Base-by-base conservation (phyloP, 2,888 invertebrate species). In the Diarsia dahlii region DNA sequence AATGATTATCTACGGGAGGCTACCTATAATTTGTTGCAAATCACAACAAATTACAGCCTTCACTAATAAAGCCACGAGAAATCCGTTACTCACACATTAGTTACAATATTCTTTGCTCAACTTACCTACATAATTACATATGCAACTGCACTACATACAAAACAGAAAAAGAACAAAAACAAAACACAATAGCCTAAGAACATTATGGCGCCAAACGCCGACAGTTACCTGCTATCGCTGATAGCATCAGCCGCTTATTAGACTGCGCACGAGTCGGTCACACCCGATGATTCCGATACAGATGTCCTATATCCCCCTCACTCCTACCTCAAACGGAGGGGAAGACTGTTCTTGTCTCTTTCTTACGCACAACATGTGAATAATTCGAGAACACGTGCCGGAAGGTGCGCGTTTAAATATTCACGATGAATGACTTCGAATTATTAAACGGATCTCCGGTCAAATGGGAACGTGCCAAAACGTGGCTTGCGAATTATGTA, bases 261-360 rank as follows among this genome's bases (percentile, higher is more conserved):
- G 90, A 87, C 82, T 89, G 93, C 93, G 93, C 93, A 93, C 92
- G 92, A 92, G 93, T 89, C 90, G 85, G 93, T 93, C 91, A 92
- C 94, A 91, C 92, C 84, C 74, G 85, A 83, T 91, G 92, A 89
- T 87, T 92, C 86, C 87, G 89, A 90, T 90, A 91, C 91, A 87
- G 86, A 92, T 91, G 92, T 85, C 89, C 84, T 89, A 80, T 86
- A 74, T 50, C 78, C n/a, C 82, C 2, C 74, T 88, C 70, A 20
- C 68, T 70, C 86, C 6, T 74, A 39, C 3, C n/a, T 8, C 13
- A 54, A 65, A 63, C 48, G 1, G 28, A 68, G 60, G 74, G 60
- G 62, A 64, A 13, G 23, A 72, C 9, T 76, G 54, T 54, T 12
- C 48, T 54, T 60, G n/a, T 78, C 85, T 74, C 74, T 64, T 73